A percentile compares a stretch with the other conserved stretches of the same genome.
These are phyloP conservation scores for Dioctria linearis DNA, from an alignment of 2,888 invertebrate species.

Conservation along the genomic window DNA sequence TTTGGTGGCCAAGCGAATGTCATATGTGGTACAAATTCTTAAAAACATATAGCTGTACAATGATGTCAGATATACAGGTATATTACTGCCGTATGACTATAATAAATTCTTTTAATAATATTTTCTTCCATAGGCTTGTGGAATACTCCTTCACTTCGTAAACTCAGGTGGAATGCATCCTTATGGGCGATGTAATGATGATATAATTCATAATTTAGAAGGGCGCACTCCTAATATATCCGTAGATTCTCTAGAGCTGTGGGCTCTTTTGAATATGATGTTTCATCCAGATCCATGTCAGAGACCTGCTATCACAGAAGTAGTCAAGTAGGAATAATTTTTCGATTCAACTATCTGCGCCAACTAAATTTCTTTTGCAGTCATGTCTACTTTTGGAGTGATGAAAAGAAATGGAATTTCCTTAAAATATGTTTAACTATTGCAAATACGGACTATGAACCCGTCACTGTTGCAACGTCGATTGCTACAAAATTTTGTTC, in stretches of 20 bases:
- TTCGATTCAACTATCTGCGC: not conserved
- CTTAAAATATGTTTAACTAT: conserved; percentile 60
- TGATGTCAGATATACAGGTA: conserved; percentile 62
- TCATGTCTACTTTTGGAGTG: conserved; percentile 68
- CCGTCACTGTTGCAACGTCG: not conserved
- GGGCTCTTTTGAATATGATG: conserved; percentile 70
- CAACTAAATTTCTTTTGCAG: conserved; percentile 59
- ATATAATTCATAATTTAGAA: conserved; percentile 68
- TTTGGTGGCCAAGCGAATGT: conserved; percentile 64
- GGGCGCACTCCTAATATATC: conserved; percentile 62
- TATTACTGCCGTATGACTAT: not conserved
- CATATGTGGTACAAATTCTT: conserved; percentile 57
- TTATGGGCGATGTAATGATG: conserved; percentile 66
- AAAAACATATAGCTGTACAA: conserved; percentile 58
- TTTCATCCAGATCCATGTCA: conserved; percentile 66
- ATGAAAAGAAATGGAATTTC: conserved; percentile 62
- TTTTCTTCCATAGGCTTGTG: conserved; percentile 50
- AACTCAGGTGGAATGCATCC: conserved; percentile 69
- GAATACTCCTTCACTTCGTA: conserved; percentile 70
- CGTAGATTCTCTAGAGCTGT: conserved; percentile 64
- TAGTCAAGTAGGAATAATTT: conserved; percentile 66
- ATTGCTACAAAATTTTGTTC: conserved; percentile 41
- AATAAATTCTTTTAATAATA: not conserved
- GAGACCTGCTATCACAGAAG: conserved; percentile 67
- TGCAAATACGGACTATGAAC: conserved; percentile 37